phyloP scores from a whole-genome alignment of 2,888 invertebrate species.

The Aspidapion aeneum region DNA sequence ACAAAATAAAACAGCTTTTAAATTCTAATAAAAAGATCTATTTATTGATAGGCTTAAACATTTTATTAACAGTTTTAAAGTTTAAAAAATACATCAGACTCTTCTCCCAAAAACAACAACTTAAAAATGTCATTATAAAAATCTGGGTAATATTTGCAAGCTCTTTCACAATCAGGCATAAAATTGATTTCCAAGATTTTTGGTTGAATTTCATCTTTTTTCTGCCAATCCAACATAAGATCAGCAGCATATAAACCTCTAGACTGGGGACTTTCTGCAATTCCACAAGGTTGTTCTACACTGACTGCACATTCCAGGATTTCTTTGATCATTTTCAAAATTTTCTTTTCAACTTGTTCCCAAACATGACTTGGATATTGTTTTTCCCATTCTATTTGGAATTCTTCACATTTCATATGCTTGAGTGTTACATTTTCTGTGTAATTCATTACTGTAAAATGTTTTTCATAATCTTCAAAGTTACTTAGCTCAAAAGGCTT shows the following conservation, averaged over 20 bases:
- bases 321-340: constrained; percentile 67
- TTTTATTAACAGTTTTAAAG: too few relatives aligned
- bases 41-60: too few relatives aligned
- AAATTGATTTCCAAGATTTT: constrained; percentile 85
- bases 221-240: constrained; percentile 75
- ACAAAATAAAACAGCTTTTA: too few relatives aligned
- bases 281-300: constrained; percentile 70
- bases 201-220: constrained; percentile 59
- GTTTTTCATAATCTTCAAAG: constrained; percentile 84
- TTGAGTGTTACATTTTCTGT: constrained; percentile 55
- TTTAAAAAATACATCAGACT: constrained; percentile 43
- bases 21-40: too few relatives aligned
- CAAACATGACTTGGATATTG: constrained; percentile 71
- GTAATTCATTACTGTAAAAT: constrained; percentile 96
- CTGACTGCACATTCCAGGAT: constrained; percentile 69
- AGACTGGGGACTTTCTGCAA: constrained; percentile 75
- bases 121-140: constrained; percentile 88
- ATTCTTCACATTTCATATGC: constrained; percentile 77
- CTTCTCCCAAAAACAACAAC: constrained; percentile 67
- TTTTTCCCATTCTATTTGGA: constrained; percentile 65
- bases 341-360: constrained; percentile 65
- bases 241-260: constrained; percentile 88
- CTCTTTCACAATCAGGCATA: constrained; percentile 85
- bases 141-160: constrained; percentile 85
- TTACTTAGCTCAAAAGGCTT: constrained; percentile 71